These are phyloP conservation scores for Coronaproctus castanopsis DNA, from an alignment of 2,888 invertebrate species.

Conservation along the genomic window DNA sequence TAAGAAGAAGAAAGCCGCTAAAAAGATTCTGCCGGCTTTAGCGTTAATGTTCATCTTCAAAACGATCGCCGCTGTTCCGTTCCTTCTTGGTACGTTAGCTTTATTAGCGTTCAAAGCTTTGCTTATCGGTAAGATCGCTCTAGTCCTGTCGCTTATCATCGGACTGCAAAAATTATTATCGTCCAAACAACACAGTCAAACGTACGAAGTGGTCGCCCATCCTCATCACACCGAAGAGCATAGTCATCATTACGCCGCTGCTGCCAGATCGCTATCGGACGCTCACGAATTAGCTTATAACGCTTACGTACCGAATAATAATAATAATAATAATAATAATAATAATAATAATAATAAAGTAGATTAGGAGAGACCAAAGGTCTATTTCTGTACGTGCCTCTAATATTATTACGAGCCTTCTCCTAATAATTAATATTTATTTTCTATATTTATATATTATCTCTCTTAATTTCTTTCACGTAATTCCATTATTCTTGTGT, in stretches of 20 bases:
- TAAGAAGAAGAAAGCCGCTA: slow-evolving; percentile 64
- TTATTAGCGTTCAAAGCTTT: slow-evolving; percentile 67
- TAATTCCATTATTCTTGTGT: too few relatives aligned
- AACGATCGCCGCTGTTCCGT: slow-evolving; percentile 53
- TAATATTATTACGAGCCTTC: too few relatives aligned
- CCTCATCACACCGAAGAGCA: slow-evolving; percentile 35
- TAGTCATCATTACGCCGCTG: slow-evolving; percentile 29
- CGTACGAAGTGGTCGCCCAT: slow-evolving; percentile 51
- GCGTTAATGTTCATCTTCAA: slow-evolving; percentile 58
- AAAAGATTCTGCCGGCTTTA: slow-evolving; percentile 53
- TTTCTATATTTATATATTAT: too few relatives aligned
- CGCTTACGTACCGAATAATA: slow-evolving; percentile 33
- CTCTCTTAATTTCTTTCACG: too few relatives aligned
- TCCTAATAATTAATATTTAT: too few relatives aligned
- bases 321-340: too few relatives aligned
- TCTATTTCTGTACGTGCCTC: too few relatives aligned
- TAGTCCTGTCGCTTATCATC: slow-evolving; percentile 52
- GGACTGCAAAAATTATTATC: slow-evolving; percentile 59
- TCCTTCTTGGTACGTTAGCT: slow-evolving; percentile 54
- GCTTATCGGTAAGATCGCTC: slow-evolving; percentile 60
- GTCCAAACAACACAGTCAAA: slow-evolving; percentile 43
- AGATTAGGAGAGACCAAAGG: too few relatives aligned
- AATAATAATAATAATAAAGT: too few relatives aligned
- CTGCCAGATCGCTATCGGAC: slow-evolving; percentile 41
- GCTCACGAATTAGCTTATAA: slow-evolving; percentile 51